Conservation (phyloP, 2,797 vertebrate genomes). For the Poeciliopsis gracilis region DNA sequence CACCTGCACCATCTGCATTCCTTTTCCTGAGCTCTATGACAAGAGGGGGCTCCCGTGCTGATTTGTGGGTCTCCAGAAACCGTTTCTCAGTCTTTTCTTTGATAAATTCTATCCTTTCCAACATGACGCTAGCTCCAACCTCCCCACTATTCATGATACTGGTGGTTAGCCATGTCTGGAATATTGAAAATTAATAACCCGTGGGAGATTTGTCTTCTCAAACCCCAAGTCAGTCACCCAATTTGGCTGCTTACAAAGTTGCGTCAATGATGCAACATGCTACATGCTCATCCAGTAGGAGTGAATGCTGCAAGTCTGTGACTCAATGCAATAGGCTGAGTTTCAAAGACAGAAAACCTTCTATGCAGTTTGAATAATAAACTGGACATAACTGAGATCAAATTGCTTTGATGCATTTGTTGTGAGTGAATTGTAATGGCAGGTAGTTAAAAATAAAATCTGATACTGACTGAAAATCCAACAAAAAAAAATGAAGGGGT, state of each 20-base stretch:
- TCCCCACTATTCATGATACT: background rate
- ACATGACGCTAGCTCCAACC: background rate
- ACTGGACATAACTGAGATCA: background rate
- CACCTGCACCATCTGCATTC: background rate
- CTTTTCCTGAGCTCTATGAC: background rate
- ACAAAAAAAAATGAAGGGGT: background rate
- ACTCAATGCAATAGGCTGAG: background rate
- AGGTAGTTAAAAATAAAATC: background rate
- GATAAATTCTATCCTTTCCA: background rate
- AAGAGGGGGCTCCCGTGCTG: background rate
- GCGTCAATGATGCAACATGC: background rate
- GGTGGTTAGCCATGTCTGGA: background rate
- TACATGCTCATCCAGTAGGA: background rate
- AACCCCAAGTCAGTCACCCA: background rate
- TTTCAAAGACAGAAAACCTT: background rate
- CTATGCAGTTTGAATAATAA: background rate
- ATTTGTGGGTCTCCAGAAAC: background rate
- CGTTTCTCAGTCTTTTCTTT: background rate
- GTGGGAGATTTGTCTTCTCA: background rate
- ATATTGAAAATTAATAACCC: background rate
- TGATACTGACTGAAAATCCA: background rate
- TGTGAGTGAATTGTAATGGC: background rate
- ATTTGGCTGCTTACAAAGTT: background rate
- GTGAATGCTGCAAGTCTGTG: background rate
- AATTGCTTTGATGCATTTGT: background rate